phyloP scores from a whole-genome alignment of 2,113 vertebrate species.

The Sinocyclocheilus rhinocerous region DNA sequence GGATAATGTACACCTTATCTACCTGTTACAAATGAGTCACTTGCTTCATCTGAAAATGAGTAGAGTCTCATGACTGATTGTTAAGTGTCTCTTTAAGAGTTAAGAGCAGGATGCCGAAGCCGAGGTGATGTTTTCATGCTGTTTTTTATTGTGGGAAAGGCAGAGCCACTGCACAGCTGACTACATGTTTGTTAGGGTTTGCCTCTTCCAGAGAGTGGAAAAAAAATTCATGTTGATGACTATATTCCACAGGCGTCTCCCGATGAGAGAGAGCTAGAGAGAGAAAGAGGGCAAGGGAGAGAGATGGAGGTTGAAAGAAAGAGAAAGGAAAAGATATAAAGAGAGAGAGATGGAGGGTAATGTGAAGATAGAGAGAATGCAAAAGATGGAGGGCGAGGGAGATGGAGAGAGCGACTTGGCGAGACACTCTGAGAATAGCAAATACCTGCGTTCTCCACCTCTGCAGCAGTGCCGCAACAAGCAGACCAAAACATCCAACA shows the following conservation, averaged over 20 bases:
- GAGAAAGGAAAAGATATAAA: conserved; percentile 54
- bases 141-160: conserved; percentile 46
- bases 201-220: conserved; percentile 34
- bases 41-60: background rate
- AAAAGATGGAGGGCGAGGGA: conserved; percentile 44
- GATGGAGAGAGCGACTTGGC: conserved; percentile 36
- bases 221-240: conserved; percentile 50
- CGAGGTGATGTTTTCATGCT: conserved; percentile 40
- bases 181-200: conserved; percentile 34
- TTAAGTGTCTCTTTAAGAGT: conserved; percentile 42
- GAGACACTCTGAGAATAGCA: conserved; percentile 57
- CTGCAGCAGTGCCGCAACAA: conserved; percentile 47
- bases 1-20: background rate
- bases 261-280: conserved; percentile 31
- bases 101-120: background rate
- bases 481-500: background rate
- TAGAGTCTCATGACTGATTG: background rate
- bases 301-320: conserved; percentile 6
- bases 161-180: conserved; percentile 29
- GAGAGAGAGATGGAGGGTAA: conserved; percentile 35
- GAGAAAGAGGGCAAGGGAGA: conserved; percentile 15
- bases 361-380: conserved; percentile 46
- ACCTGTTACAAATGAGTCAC: background rate
- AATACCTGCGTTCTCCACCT: conserved; percentile 52
- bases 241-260: conserved; percentile 57